Evolutionary conservation across 2,113 vertebrate genomes (phyloP).

Genomic region (Tinamus guttatus): DNA sequence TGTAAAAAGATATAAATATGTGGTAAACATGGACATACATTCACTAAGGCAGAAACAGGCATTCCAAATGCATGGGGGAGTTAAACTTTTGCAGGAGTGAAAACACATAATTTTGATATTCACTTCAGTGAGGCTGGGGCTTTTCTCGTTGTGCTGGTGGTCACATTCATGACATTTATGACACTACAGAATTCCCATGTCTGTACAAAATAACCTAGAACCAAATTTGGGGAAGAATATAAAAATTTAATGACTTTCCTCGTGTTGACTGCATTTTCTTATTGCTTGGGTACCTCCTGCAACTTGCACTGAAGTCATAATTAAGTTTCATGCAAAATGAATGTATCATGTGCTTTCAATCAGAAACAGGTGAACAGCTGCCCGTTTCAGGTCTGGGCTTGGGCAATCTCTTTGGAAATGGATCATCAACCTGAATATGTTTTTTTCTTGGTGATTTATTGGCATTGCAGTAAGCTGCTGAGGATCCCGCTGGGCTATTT

Average conservation of each 20-base stretch:
- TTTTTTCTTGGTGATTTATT: neutral
- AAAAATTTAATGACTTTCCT: neutral
- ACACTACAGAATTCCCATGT: neutral
- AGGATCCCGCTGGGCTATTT: neutral
- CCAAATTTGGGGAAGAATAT: neutral
- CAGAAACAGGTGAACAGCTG: too few species aligned
- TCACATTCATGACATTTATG: neutral
- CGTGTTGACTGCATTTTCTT: neutral
- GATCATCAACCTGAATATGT: neutral
- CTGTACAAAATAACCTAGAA: neutral
- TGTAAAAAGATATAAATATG: fast-evolving
- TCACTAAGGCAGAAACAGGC: neutral
- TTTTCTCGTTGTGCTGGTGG: neutral
- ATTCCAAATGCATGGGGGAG: neutral
- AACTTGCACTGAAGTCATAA: neutral
- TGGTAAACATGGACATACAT: neutral
- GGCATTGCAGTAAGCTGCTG: fast-evolving
- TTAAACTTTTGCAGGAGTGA: neutral
- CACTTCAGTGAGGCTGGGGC: neutral
- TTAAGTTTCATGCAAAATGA: neutral
- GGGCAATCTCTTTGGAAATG: neutral
- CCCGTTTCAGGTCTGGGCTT: neutral
- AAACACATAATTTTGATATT: fast-evolving
- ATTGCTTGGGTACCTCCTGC: neutral
- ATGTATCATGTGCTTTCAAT: neutral